phyloP scores from a whole-genome alignment of 1,140 invertebrate species.

The Nautilus pompilius region DNA sequence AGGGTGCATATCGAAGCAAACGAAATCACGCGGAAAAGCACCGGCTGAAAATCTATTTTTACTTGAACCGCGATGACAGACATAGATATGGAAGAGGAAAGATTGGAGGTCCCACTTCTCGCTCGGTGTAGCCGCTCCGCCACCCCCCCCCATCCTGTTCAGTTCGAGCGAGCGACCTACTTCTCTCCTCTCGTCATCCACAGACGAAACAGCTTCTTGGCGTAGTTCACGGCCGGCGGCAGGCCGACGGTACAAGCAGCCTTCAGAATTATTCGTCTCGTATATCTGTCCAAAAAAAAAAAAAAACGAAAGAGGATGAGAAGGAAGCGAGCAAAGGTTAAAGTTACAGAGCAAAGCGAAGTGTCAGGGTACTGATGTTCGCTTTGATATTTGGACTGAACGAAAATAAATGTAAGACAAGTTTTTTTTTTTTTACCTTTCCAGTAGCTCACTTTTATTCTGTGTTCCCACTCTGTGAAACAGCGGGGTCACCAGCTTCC shows the following conservation, averaged over 20 bases:
- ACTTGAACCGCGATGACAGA: too few species aligned
- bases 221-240: conserved; percentile 34
- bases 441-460: conserved; percentile 24
- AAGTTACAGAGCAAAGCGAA: not conserved
- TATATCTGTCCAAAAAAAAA: conserved; percentile 26
- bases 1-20: too few species aligned
- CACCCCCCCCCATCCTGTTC: too few species aligned
- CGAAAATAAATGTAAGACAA: too few species aligned
- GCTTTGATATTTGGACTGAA: not conserved
- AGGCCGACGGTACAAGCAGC: conserved; percentile 44
- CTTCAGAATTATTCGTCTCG: conserved; percentile 32
- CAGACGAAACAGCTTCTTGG: conserved; percentile 31
- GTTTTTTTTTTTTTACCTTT: conserved; percentile 42
- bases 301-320: not conserved
- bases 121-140: too few species aligned
- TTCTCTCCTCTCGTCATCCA: conserved; percentile 41
- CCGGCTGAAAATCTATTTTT: too few species aligned
- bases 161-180: too few species aligned
- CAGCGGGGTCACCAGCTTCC: conserved; percentile 33
- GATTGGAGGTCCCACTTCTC: too few species aligned
- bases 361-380: not conserved
- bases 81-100: too few species aligned
- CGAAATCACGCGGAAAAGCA: too few species aligned
- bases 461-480: conserved; percentile 26
- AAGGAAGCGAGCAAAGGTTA: not conserved